Base-by-base conservation (phyloP, 2,888 invertebrate species). In the Poecilus cupreus region DNA sequence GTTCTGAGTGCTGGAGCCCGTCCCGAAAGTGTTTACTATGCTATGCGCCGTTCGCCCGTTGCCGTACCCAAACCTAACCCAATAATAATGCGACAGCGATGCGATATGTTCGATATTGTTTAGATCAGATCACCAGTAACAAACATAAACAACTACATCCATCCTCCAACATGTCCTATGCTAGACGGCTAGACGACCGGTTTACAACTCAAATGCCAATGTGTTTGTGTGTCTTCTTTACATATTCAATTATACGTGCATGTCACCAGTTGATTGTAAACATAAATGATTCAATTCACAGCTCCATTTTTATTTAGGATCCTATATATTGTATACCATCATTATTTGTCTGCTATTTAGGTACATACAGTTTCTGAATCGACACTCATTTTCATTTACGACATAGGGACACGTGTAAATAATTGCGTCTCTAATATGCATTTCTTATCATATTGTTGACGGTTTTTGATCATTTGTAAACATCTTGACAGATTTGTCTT, bases 211-310 rank as follows among this genome's bases (percentile, higher is more conserved):
- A 68, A 60, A 60, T 68, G 64, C 64, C 64, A 72, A 72, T 72
- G 46, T 72, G 46, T 72, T 72, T 72, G 72, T 72, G 70, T 70
- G 72, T 46, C 46, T 22, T 72, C 37, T 72, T 46, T 72, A 72
- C 72, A 72, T 72, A 72, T 72, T 46, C 46, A 72, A 72, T 72
- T 46, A 72, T 72, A 72, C 72, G 46, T 72, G 72, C 72, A 72
- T 72, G 72, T 72, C 72, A 72, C 46, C 72, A 46, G 46, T 72
- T 72, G 72, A 72, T 72, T 72, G 72, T 72, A 46, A 46, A 72
- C 72, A 72, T 46, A 72, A 72, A 72, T 68, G 64, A 68, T 46
- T 46, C 72, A 72, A 46, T 46, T 72, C 72, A 72, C 72, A 46
- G 22, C 72, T 72, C 72, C 46, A 72, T 72, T 72, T 68, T 72